phyloP scores from a whole-genome alignment of 2,113 vertebrate species.

The Dromaius novaehollandiae region DNA sequence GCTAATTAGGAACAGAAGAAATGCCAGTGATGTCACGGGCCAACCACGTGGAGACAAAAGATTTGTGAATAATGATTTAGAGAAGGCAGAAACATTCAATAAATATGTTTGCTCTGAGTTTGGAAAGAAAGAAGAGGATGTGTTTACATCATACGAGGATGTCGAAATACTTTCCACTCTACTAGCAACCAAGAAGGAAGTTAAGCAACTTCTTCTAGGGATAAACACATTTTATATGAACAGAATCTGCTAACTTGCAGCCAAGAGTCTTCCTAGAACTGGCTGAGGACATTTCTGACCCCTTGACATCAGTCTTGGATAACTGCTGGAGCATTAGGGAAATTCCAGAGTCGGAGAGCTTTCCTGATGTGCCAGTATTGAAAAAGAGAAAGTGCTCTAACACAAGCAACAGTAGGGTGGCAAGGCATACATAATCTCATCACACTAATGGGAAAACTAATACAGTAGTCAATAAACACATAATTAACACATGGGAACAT shows the following conservation, averaged over 20 bases:
- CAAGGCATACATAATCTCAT: constrained; percentile 37
- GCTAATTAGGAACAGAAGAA: constrained; percentile 38
- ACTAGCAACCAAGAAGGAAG: constrained; percentile 66
- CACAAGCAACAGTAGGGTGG: neutral
- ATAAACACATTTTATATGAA: constrained; percentile 65
- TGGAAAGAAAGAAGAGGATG: constrained; percentile 58
- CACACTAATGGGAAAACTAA: constrained; percentile 35
- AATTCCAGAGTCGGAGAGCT: constrained; percentile 42
- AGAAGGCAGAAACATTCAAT: constrained; percentile 48
- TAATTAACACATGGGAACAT: constrained; percentile 8
- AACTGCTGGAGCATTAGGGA: constrained; percentile 35
- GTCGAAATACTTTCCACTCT: constrained; percentile 68
- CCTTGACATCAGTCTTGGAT: constrained; percentile 54
- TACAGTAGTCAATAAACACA: constrained; percentile 36
- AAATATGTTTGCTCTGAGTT: constrained; percentile 54
- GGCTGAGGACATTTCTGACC: constrained; percentile 66
- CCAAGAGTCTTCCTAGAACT: constrained; percentile 66
- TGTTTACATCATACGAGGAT: constrained; percentile 64
- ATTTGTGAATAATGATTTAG: constrained; percentile 48
- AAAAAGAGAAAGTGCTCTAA: constrained; percentile 47
- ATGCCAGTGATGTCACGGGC: neutral
- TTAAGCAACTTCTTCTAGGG: constrained; percentile 71
- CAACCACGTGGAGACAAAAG: constrained; percentile 38
- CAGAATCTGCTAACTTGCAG: constrained; percentile 55
- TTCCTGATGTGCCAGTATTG: constrained; percentile 17